Evolutionary conservation across 2,113 vertebrate genomes (phyloP).

Genomic region (Thamnophis sirtalis): DNA sequence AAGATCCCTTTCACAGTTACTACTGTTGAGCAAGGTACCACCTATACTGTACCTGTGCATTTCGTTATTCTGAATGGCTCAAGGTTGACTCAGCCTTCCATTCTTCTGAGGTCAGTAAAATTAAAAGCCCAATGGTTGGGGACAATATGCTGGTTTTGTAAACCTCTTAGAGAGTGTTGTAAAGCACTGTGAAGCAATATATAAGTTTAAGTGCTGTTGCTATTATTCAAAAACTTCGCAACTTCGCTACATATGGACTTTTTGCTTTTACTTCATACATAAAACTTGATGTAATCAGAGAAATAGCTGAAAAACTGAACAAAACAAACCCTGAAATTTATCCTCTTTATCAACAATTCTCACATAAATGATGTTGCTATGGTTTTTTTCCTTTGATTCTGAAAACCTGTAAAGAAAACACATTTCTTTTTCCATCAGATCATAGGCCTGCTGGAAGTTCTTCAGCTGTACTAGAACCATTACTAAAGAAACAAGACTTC

Average conservation of each 20-base stretch:
- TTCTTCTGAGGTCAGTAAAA: no score
- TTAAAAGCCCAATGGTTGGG: no score
- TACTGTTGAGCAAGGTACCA: no score
- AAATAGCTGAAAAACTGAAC: not conserved
- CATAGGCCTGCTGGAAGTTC: not conserved
- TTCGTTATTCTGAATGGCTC: no score
- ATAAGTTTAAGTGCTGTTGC: no score
- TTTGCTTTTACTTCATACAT: not conserved
- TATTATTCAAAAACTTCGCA: not conserved
- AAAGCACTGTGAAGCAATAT: no score
- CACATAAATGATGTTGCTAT: not conserved
- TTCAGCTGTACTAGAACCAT: not conserved
- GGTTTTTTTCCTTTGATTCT: not conserved
- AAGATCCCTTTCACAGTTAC: no score
- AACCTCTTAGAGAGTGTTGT: no score
- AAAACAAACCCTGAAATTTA: not conserved
- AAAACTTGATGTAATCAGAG: not conserved
- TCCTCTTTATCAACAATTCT: not conserved
- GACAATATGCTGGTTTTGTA: no score
- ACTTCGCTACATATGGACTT: no score
- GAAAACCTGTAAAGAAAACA: not conserved
- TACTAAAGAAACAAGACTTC: not conserved
- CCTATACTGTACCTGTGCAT: no score
- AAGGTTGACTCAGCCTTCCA: no score
- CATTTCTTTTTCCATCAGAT: not conserved